These are phyloP conservation scores for Maccullochella peelii DNA, from an alignment of 2,113 vertebrate species.

Conservation along the genomic window DNA sequence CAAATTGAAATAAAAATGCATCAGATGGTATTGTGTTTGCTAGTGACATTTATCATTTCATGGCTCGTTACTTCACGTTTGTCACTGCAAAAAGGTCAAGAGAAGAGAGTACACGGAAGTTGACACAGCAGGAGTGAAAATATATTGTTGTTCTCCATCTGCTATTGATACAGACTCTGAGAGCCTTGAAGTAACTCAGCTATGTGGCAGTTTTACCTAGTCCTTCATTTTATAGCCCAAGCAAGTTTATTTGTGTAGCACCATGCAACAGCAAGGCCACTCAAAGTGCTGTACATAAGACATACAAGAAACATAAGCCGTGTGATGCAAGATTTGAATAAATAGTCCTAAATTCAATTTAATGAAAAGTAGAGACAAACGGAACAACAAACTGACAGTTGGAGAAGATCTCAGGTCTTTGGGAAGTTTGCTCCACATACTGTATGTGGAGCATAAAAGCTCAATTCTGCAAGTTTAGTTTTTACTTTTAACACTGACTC, in stretches of 20 bases:
- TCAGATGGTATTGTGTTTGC: constrained; percentile 3
- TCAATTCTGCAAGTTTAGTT: background rate
- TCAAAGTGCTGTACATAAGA: background rate
- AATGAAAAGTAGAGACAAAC: background rate
- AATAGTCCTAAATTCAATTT: background rate
- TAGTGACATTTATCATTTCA: constrained; percentile 1
- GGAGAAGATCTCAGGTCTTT: background rate
- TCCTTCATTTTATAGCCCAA: background rate
- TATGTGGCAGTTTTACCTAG: background rate
- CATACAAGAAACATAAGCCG: no score
- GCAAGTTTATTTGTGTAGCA: background rate
- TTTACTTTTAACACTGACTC: background rate
- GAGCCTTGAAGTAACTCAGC: background rate
- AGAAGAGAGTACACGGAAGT: background rate
- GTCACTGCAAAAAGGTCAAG: background rate
- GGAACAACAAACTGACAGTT: background rate
- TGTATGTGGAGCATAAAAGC: background rate
- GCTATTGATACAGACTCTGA: background rate
- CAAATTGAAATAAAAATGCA: constrained; percentile 77
- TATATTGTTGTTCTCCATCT: background rate
- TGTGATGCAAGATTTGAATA: background rate
- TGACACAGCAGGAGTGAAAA: background rate
- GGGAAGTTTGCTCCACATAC: background rate
- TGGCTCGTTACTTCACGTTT: background rate
- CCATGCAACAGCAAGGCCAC: background rate